Conservation (phyloP, 2,113 vertebrate genomes). For the Nerophis lumbriciformis region DNA sequence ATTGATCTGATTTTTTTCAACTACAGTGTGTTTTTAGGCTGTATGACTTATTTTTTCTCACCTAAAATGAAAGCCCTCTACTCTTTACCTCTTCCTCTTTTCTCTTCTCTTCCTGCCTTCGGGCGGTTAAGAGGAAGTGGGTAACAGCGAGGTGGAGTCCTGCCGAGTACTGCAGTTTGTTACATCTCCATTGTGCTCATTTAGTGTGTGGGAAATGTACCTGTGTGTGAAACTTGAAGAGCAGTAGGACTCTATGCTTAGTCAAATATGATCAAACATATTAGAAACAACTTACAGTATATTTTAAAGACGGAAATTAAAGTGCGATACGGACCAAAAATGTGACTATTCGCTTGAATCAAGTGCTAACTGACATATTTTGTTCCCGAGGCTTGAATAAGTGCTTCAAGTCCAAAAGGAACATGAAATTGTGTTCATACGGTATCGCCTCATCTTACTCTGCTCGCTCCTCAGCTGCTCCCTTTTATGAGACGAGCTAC, state of each 20-base stretch:
- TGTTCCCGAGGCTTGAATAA: neutral
- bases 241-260: neutral
- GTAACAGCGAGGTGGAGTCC: slow-evolving; percentile 48
- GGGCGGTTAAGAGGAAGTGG: slow-evolving; percentile 55
- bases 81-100: slow-evolving; percentile 68
- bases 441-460: neutral
- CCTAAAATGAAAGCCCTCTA: slow-evolving; percentile 51
- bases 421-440: neutral
- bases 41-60: slow-evolving; percentile 44
- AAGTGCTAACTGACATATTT: neutral
- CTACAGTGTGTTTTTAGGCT: slow-evolving; percentile 7
- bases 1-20: neutral
- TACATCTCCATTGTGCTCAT: slow-evolving; percentile 13
- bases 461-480: neutral
- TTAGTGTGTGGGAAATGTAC: neutral
- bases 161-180: neutral
- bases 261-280: neutral
- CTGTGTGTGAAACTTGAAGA: neutral
- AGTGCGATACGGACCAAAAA: neutral
- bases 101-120: slow-evolving; percentile 60
- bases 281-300: neutral
- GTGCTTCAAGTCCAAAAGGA: neutral
- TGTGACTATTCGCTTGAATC: neutral
- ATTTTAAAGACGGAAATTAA: neutral
- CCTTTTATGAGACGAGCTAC: neutral